These are phyloP conservation scores for Hyla sarda DNA, from an alignment of 2,113 vertebrate genomes.

Conservation along the genomic window DNA sequence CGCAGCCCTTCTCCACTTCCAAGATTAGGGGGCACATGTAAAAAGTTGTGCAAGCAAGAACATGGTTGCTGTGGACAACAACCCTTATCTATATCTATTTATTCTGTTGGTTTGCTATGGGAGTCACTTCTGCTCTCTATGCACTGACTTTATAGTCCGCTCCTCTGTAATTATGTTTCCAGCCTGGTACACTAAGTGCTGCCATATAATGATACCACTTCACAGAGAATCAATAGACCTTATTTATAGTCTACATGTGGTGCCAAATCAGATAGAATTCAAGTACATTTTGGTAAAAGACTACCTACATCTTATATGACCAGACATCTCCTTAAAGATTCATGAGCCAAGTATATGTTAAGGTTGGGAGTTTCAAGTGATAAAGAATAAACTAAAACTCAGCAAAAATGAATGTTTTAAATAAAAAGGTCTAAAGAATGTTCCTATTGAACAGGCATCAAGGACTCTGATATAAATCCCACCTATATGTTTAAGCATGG, in stretches of 20 bases:
- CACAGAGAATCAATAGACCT: neutral
- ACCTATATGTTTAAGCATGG: no score
- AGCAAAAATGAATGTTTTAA: no score
- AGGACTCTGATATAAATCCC: no score
- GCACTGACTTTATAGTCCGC: neutral
- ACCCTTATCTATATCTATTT: neutral
- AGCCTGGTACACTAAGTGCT: neutral
- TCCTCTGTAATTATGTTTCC: neutral
- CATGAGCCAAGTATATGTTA: neutral
- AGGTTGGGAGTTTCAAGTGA: neutral
- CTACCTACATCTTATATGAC: neutral
- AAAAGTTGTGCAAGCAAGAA: neutral
- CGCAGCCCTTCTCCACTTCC: neutral
- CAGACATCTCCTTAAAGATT: neutral
- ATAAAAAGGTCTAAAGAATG: no score
- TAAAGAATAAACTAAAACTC: neutral
- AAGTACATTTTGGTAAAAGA: neutral
- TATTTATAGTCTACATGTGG: neutral
- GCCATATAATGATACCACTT: neutral
- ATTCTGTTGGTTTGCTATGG: neutral
- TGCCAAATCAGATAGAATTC: neutral
- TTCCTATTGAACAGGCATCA: no score
- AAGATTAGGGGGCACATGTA: neutral
- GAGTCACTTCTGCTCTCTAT: neutral
- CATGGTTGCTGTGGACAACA: neutral